Percentiles rank a stretch among this genome's conserved stretches.
phyloP scores from a whole-genome alignment of 2,113 vertebrate species.

The Myotis yumanensis region DNA sequence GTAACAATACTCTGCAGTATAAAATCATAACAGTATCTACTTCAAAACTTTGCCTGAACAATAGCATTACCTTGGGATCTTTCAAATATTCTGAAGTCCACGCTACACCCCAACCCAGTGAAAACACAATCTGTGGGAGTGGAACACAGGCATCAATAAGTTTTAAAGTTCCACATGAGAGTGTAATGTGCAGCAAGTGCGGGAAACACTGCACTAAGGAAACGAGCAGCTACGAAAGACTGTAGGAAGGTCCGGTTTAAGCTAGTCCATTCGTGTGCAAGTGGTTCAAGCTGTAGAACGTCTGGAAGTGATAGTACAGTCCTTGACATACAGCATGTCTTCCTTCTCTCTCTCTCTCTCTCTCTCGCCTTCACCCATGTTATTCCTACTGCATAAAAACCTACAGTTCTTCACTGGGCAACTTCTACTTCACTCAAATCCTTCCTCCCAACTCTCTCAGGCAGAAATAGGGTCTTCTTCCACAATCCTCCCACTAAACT shows the following conservation, averaged over 20 bases:
- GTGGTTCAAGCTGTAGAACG: background rate
- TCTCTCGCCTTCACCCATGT: background rate
- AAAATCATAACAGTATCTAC: background rate
- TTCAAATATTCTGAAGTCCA: background rate
- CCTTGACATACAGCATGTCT: background rate
- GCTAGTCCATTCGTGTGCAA: background rate
- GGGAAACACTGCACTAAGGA: background rate
- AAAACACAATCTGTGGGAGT: background rate
- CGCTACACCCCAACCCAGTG: background rate
- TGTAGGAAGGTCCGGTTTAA: background rate
- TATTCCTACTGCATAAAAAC: background rate
- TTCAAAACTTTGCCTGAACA: background rate
- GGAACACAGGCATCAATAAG: background rate
- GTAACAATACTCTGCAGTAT: background rate
- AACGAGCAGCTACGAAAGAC: background rate
- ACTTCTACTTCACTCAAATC: background rate
- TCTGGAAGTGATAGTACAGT: background rate
- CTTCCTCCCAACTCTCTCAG: background rate
- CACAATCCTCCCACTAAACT: background rate
- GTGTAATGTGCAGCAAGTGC: background rate
- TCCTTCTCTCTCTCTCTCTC: background rate
- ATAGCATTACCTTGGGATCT: background rate
- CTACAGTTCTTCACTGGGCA: background rate
- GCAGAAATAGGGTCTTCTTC: background rate
- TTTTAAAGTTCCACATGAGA: background rate